Evolutionary conservation across 35 echinoderm and acorn worm species (phyloP).

Genomic region (Nesometra sesokonis): DNA sequence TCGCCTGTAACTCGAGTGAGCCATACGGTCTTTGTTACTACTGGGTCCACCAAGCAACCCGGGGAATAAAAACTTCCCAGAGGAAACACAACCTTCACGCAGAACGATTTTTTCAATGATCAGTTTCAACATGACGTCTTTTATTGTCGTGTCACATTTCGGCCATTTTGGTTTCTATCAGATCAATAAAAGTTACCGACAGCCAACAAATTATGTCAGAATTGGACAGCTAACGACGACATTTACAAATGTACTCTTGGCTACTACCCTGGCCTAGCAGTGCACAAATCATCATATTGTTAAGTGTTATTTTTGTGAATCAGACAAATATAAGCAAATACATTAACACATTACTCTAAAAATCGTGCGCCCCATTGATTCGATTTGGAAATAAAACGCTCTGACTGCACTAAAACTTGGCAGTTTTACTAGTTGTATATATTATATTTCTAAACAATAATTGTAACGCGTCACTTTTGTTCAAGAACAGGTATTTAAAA

Average conservation of each 20-base stretch:
- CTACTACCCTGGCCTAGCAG: neutral
- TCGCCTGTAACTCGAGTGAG: neutral
- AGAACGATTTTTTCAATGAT: neutral
- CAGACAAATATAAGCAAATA: neutral
- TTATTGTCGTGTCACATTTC: neutral
- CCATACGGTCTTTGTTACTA: neutral
- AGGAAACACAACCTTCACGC: neutral
- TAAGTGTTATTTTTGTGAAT: neutral
- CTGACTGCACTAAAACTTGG: neutral
- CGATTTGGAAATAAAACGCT: neutral
- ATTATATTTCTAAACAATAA: neutral
- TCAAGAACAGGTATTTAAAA: neutral
- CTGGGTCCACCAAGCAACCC: neutral
- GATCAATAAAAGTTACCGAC: neutral
- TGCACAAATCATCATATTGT: neutral
- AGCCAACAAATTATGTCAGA: neutral
- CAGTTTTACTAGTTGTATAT: conserved; percentile 1
- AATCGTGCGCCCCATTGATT: neutral
- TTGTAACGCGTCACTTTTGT: neutral
- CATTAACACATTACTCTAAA: neutral
- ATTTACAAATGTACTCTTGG: neutral
- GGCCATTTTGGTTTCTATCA: neutral
- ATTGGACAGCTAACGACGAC: neutral
- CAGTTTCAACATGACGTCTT: neutral
- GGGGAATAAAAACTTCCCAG: too few species aligned